A percentile compares a stretch with the other conserved stretches of the same genome.
Evolutionary conservation across 2,113 vertebrate species (phyloP).

Genomic region (Esox niger): DNA sequence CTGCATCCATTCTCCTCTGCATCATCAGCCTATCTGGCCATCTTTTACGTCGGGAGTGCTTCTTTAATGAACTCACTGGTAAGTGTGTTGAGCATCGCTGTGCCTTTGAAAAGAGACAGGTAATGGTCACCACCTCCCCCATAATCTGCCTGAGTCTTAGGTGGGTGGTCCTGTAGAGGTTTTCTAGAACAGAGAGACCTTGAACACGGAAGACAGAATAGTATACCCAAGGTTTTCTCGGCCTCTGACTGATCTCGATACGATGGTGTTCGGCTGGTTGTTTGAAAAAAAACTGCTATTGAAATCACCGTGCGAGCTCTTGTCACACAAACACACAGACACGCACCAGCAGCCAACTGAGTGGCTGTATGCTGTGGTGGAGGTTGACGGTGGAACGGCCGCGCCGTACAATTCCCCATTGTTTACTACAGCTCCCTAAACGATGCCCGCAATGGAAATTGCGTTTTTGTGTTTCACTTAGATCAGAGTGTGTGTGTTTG

Average conservation of each 20-base stretch:
- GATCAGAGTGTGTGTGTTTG: too few species aligned
- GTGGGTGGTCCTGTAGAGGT: neutral
- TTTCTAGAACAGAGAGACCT: constrained; percentile 1
- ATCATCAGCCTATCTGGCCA: neutral
- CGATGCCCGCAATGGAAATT: neutral
- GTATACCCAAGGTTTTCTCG: neutral
- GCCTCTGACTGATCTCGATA: constrained; percentile 3
- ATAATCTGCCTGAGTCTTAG: neutral
- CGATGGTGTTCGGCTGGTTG: constrained; percentile 7
- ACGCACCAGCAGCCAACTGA: neutral
- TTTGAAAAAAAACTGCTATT: constrained; percentile 10
- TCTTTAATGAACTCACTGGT: too few species aligned
- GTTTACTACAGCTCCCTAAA: constrained; percentile 4
- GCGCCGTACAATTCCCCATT: too few species aligned
- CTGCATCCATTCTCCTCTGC: neutral
- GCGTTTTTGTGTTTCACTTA: neutral
- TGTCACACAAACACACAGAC: too few species aligned
- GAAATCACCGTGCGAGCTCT: neutral
- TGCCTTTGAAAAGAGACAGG: neutral
- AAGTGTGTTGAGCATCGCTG: neutral
- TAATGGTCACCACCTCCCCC: neutral
- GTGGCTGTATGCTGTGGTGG: constrained; percentile 18
- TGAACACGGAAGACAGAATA: too few species aligned
- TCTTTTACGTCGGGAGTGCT: neutral
- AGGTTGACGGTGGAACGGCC: neutral